A percentile compares a stretch with the other conserved stretches of the same genome.
phyloP scores from a whole-genome alignment of 1,140 invertebrate species.

The Leptopilina boulardi region DNA sequence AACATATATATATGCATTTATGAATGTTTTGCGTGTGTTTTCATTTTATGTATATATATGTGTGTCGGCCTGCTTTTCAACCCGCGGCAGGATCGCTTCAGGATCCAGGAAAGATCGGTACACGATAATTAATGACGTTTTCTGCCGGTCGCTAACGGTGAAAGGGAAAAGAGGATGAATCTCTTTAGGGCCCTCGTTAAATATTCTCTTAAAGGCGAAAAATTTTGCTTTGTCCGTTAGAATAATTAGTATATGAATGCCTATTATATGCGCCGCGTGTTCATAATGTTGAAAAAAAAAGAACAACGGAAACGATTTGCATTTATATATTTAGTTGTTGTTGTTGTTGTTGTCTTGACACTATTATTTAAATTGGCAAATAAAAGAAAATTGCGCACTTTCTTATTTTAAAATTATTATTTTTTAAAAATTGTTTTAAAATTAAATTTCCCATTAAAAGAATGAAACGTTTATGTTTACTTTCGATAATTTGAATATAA shows the following conservation, averaged over 20 bases:
- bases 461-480: too few species aligned
- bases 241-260: conserved; percentile 33
- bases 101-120: conserved; percentile 56
- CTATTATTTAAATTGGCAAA: conserved; percentile 8
- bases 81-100: conserved; percentile 48
- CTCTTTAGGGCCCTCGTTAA: conserved; percentile 41
- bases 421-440: too few species aligned
- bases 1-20: conserved; percentile 42
- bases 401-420: neutral
- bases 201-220: conserved; percentile 39
- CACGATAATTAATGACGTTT: conserved; percentile 57
- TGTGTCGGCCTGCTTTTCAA: conserved; percentile 39
- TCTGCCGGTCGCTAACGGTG: conserved; percentile 56
- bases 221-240: conserved; percentile 20
- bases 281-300: conserved; percentile 7
- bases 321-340: neutral
- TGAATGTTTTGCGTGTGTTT: conserved; percentile 32
- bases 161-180: conserved; percentile 46
- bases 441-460: too few species aligned
- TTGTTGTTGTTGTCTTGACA: too few species aligned
- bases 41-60: too few species aligned
- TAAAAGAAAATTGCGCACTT: neutral
- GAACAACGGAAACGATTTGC: conserved; percentile 23
- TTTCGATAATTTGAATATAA: too few species aligned
- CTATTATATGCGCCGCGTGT: conserved; percentile 44